Base-by-base conservation (phyloP, 1,140 invertebrate genomes). In the Stratiolaelaps scimitus region DNA sequence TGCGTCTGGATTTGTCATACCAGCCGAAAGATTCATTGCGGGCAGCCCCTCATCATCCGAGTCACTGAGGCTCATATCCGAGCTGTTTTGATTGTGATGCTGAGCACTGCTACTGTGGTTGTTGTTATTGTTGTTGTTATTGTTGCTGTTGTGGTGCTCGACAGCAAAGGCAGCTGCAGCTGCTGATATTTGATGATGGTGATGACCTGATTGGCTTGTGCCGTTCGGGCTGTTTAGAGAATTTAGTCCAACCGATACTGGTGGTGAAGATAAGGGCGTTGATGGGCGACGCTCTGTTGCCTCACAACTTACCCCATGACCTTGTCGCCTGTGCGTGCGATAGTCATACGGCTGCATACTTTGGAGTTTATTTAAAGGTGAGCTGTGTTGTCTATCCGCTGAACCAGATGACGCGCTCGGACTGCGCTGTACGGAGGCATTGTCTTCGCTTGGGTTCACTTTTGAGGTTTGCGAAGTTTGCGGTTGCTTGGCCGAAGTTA, bases 281-380 rank as follows among this genome's bases (percentile, higher is more conserved):
- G 68, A 28, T 64, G 67, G 13, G 34, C 65, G 40, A 66, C 68
- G 19, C 64, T 48, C n/a, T 66, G 48, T 46, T 67, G 64, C 29
- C 20, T 40, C 34, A 10, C 34, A 40, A 10, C 34, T 40, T 40
- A 10, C 34, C 10, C 34, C 34, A 40, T 40, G 34, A 40, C 34
- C 34, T 40, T 40, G 34, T 40, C 53, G 53, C 43, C 65, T 68
- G 7, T 60, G 66, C 66, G 72, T 89, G 20, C 89, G 82, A 73
- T 88, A 93, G 74, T 93, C 90, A 74, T 92, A 92, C 1, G 90
- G 90, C 74, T 93, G 89, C 90, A 95, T 93, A 71, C 84, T 92
- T 76, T 93, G 89, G 26, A 94, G 77, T 71, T 88, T 82, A 74
- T 87, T 92, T 40, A 94, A 78, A 1, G 91, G 88, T 6, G 88